Base-by-base conservation (phyloP, 2,888 invertebrate species). In the Coelopa pilipes region DNA sequence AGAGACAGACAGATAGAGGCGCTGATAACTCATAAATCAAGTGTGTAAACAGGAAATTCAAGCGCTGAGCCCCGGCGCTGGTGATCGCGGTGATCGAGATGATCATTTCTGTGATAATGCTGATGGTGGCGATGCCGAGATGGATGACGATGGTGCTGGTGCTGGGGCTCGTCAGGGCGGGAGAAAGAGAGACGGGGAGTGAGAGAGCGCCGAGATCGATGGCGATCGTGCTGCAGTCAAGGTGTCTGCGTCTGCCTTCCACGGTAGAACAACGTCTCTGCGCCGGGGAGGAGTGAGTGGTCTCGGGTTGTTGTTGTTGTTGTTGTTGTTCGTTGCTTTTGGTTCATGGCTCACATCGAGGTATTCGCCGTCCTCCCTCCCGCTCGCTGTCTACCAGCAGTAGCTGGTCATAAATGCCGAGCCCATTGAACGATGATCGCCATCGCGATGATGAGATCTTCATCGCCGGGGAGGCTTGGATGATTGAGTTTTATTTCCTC, bases 21-120 rank as follows among this genome's bases (percentile, higher is more conserved):
- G 76, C 71, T 75, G 74, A 76, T 77, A 76, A 75, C 76, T 76
- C 77, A 77, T 79, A 78, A 78, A 79, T 79, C 78, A 79, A 77
- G 74, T 74, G 67, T 69, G 75, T 78, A 79, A 79, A 79, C 79
- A 79, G 79, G 79, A 79, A 79, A 75, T 74, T 68, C 74, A 77
- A 21, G 53, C 69, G 55, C 21, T 73, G 69, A 53, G 50, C 55
- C 50, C 47, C 24, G 12, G 47, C 45, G 24, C 15, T 15, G 45
- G 24, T 21, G 49, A 34, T 53, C 46, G 34, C 49, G 12, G 24
- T 49, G 49, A 60, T 15, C 10, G 66, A 46, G n/a, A 67, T 67
- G 67, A 70, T 69, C 34, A 34, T 34, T 34, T 4, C 15, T 24
- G 10, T 66, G 46, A 57, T 69, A 57, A 55, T 69, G 69, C 17